Evolutionary conservation across 2,888 invertebrate genomes (phyloP), one percentile per base, ranked within the genome.

Genomic region (Hyles lineata): DNA sequence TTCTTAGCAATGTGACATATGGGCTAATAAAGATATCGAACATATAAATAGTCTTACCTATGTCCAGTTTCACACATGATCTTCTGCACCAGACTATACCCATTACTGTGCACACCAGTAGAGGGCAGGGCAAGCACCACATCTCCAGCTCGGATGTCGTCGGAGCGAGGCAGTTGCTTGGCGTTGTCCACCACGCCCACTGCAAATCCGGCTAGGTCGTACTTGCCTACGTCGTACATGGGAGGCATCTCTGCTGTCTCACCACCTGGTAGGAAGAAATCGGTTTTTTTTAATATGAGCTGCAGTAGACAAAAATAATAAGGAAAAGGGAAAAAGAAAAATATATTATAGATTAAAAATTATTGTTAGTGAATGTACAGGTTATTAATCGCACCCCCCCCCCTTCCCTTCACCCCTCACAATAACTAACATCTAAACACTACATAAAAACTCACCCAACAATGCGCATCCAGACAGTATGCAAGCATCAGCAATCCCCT

Each of bases 181-280:
- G 93, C 84, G 77, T 97, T 95, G 89, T 99, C 98, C 0, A 99
- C 98, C 0, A 98, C 97, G 0, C 99, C 99, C 0, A 99, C 98
- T 0, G 98, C 97, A 91, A 99, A 99, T 2, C 99, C 99, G 19
- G 99, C 99, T 71, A 99, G 90, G 90, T 99, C 99, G 90, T 99
- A 99, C 79, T 98, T 98, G 0, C 97, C 98, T 0, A 95, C 91
- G 2, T 95, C 95, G 91, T 99, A 99, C 95, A 99, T 97, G 1
- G 98, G 97, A 0, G 99, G 99, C 99, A 99, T 99, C 93, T 99
- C 99, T 0, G 99, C 99, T 1, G 99, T 99, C 93, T 99, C 99
- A 0, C 99, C 99, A 76, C 96, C 96, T 98, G 71, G 1, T 70
- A 15, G 6, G 7, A 55, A 19, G 4, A 35, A 21, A 19, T 8